Percentiles rank a stretch among this genome's conserved stretches.
phyloP scores from a whole-genome alignment of 2,113 vertebrate genomes.

The Copsychus sechellarum region DNA sequence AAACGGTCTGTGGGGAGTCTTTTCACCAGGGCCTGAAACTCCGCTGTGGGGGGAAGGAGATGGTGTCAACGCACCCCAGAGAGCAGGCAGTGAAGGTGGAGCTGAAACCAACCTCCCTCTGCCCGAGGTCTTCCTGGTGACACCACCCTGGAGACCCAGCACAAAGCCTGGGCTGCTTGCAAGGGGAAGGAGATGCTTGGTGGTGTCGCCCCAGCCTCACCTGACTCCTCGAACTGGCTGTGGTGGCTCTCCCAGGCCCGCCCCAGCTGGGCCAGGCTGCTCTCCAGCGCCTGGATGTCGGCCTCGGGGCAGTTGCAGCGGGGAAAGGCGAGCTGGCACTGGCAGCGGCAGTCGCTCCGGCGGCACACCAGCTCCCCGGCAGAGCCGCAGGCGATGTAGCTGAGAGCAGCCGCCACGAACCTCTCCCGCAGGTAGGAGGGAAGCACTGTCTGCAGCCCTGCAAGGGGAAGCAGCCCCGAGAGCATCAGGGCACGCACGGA shows the following conservation, averaged over 20 bases:
- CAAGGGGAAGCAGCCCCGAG: not conserved
- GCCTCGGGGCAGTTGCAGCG: slow-evolving; percentile 93
- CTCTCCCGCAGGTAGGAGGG: slow-evolving; percentile 88
- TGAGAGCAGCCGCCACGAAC: slow-evolving; percentile 92
- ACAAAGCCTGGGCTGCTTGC: not conserved
- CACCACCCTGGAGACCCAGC: not conserved
- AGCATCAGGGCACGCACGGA: fast-evolving
- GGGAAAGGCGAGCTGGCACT: slow-evolving; percentile 84
- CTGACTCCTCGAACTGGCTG: slow-evolving; percentile 91
- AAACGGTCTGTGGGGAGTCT: slow-evolving; percentile 87
- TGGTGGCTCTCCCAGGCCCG: slow-evolving; percentile 84
- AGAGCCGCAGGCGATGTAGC: slow-evolving; percentile 94
- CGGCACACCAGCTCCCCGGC: slow-evolving; percentile 91
- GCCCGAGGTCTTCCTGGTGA: fast-evolving
- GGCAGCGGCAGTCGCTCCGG: slow-evolving; percentile 93
- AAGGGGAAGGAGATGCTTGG: not conserved
- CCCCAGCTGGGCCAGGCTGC: slow-evolving; percentile 85
- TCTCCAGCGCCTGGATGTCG: slow-evolving; percentile 91
- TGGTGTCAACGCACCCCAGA: fast-evolving
- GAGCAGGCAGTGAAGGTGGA: fast-evolving
- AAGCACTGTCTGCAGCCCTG: slow-evolving; percentile 93
- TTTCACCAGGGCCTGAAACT: slow-evolving; percentile 91
- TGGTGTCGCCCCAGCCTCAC: slow-evolving; percentile 63
- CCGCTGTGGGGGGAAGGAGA: slow-evolving; percentile 75
- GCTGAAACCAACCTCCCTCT: not conserved